Evolutionary conservation across 64 coral and sea anemone genomes (phyloP).

Genomic region (Stichodactyla mertensii): DNA sequence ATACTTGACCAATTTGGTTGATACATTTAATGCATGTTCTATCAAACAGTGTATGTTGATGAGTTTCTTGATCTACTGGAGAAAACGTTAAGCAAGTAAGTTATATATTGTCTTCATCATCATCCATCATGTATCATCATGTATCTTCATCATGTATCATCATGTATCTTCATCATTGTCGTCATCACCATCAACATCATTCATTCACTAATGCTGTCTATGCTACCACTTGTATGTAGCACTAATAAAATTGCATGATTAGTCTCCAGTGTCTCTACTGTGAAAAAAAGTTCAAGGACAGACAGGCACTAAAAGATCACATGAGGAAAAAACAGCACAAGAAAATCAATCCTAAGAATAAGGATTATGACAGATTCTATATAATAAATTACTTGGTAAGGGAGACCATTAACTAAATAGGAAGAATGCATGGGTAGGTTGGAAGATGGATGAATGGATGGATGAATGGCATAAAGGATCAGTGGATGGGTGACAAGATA

Average conservation of each 20-base stretch:
- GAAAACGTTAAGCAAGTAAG: constrained; percentile 60
- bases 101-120: neutral
- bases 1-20: neutral
- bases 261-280: constrained; percentile 93
- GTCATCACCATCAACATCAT: neutral
- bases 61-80: constrained; percentile 68
- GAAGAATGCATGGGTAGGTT: neutral
- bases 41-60: constrained; percentile 62
- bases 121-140: neutral
- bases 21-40: neutral
- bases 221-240: too few relatives aligned
- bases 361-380: constrained; percentile 93
- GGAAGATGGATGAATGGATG: neutral
- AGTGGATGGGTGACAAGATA: too few relatives aligned
- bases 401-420: neutral
- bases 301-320: constrained; percentile 87
- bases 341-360: constrained; percentile 97
- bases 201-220: too few relatives aligned
- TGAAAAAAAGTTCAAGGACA: constrained; percentile 94
- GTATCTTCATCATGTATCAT: neutral
- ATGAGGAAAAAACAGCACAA: constrained; percentile 99
- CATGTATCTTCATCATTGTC: neutral
- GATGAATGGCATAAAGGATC: neutral
- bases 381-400: constrained; percentile 98
- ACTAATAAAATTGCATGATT: neutral